These are phyloP conservation scores for Zaprionus ornatus DNA, from an alignment of 1,140 invertebrate genomes.

Conservation along the genomic window DNA sequence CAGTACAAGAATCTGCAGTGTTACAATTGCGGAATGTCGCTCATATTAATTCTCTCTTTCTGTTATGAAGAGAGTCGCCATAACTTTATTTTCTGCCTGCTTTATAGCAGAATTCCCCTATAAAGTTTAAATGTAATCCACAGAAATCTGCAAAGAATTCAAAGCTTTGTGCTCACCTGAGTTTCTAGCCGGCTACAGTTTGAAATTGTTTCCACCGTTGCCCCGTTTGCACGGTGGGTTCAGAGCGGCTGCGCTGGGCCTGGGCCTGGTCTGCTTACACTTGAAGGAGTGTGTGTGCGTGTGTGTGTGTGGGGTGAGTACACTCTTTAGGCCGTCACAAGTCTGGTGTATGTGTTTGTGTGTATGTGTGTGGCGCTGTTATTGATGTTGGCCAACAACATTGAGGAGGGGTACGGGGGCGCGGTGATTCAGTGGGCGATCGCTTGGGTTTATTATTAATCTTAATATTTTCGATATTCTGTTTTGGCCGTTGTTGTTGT, in stretches of 20 bases:
- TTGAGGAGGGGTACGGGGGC: conserved; percentile 9
- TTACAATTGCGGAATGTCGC: too few relatives aligned
- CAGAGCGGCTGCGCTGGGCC: conserved; percentile 20
- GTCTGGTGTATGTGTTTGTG: too few relatives aligned
- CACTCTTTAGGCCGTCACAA: not conserved
- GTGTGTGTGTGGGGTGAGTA: not conserved
- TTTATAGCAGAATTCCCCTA: too few relatives aligned
- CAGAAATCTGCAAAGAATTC: not conserved
- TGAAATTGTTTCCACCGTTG: conserved; percentile 50
- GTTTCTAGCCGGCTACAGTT: conserved; percentile 66
- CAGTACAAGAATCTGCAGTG: not conserved
- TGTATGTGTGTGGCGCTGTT: not conserved
- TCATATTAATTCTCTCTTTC: too few relatives aligned
- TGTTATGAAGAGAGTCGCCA: too few relatives aligned
- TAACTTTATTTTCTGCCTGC: too few relatives aligned
- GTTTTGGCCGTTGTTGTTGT: not conserved
- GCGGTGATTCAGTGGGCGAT: conserved; percentile 22
- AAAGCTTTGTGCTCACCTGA: conserved; percentile 53
- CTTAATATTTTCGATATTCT: conserved; percentile 10
- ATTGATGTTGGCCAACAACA: conserved; percentile 15
- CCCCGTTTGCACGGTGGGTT: conserved; percentile 33
- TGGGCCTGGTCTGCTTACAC: not conserved
- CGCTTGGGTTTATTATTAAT: conserved; percentile 34
- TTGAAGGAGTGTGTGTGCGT: too few relatives aligned
- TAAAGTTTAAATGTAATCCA: too few relatives aligned